phyloP scores from a whole-genome alignment of 2,888 invertebrate species.

The Diaphora mendica region DNA sequence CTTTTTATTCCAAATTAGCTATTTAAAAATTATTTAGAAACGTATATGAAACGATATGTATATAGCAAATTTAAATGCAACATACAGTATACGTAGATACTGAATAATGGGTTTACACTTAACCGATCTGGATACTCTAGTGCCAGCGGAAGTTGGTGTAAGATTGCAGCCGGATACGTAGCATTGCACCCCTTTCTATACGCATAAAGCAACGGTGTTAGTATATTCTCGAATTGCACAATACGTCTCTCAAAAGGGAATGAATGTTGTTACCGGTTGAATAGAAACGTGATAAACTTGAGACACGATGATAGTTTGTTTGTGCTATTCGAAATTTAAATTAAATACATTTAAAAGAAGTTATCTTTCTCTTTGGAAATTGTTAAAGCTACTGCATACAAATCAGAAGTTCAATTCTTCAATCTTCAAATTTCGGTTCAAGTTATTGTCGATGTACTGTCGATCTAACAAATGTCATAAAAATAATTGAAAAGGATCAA shows the following conservation, averaged over 20 bases:
- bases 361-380: not conserved
- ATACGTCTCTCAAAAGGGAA: slow-evolving; percentile 44
- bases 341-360: not conserved
- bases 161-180: slow-evolving; percentile 76
- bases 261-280: slow-evolving; percentile 26
- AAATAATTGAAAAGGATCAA: no score
- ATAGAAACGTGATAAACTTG: not conserved
- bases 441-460: no score
- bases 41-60: no score
- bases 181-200: slow-evolving; percentile 67
- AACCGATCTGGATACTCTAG: slow-evolving; percentile 32
- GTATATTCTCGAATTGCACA: slow-evolving; percentile 58
- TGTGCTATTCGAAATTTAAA: not conserved
- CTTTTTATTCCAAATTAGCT: not conserved
- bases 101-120: slow-evolving; percentile 26
- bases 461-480: no score
- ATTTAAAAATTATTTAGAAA: not conserved
- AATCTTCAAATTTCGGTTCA: no score
- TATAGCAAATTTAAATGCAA: not conserved
- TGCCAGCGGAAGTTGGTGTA: slow-evolving; percentile 76
- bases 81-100: slow-evolving; percentile 17
- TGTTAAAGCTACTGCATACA: no score
- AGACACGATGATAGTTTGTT: not conserved
- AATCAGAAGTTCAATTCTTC: no score
- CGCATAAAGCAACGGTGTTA: slow-evolving; percentile 44